Evolutionary conservation across 2,888 invertebrate species (phyloP).

Genomic region (Notocelia uddmanniana): DNA sequence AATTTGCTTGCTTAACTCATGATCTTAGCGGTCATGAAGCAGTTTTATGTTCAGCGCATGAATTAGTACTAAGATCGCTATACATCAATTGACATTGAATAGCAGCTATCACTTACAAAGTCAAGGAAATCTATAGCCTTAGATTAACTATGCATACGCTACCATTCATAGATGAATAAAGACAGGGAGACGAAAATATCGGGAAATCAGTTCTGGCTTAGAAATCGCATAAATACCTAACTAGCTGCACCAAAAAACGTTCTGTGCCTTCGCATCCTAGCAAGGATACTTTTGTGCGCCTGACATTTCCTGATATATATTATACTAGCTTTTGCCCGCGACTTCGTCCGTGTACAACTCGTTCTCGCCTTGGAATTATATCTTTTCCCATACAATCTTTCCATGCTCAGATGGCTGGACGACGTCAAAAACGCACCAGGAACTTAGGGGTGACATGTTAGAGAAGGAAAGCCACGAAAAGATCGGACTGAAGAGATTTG

Average conservation of each 20-base stretch:
- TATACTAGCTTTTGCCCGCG: no score
- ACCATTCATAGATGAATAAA: neutral
- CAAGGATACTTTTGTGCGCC: neutral
- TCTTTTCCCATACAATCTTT: no score
- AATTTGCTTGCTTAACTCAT: no score
- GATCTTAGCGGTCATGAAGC: neutral
- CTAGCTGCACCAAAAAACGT: neutral
- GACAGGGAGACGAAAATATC: neutral
- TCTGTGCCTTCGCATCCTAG: neutral
- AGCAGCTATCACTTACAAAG: neutral
- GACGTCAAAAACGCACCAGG: no score
- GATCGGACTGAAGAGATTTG: no score
- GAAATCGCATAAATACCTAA: neutral
- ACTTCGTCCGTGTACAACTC: no score
- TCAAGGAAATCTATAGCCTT: neutral
- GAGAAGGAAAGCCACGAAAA: no score
- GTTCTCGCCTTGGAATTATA: no score
- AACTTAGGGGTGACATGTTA: no score
- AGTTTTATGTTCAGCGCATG: neutral
- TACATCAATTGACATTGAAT: neutral
- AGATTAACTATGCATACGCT: neutral
- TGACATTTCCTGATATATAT: neutral
- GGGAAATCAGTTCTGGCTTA: neutral
- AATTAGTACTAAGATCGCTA: neutral
- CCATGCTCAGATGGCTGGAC: no score